Base-by-base conservation (phyloP, 2,797 vertebrate species). In the Mastacembelus armatus region DNA sequence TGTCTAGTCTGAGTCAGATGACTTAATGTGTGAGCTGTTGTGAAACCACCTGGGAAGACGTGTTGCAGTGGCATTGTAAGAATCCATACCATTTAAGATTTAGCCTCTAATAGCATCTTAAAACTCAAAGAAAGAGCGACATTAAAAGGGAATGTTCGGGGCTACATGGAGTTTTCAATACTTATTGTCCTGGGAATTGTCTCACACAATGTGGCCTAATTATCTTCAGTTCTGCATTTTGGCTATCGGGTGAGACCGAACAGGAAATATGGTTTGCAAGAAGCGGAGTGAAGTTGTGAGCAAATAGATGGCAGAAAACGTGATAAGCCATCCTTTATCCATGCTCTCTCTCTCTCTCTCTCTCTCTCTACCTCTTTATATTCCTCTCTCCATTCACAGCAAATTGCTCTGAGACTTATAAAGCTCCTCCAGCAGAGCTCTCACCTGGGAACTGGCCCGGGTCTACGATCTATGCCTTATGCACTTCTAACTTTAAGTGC, bases 321-420 rank as follows among this genome's bases (percentile, higher is more conserved):
- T 21, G 22, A 58, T 66, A 74, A 84, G 66, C 66, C 78, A 71
- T 87, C 58, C 72, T 81, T 88, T 87, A 86, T 89, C 74, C 69
- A 43, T 42, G 47, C 59, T 44, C 18, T 22, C 2, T 11, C 27
- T 33, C 40, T 15, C 59, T 33, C 38, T 12, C 18, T 47, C 66
- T 33, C 40, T 15, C 59, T 33, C 38, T 12, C 18, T 47, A 66
- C 69, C 55, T 74, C 70, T 85, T 86, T 79, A 77, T 83, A 85
- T 87, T 85, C 70, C 56, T 80, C 74, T 78, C 86, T 85, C 73
- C 59, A 80, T 88, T 89, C 85, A 75, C 80, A 83, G 89, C 83
- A 93, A 93, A 94, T 94, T 94, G 92, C 90, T 93, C 79, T 87
- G 91, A 93, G 92, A 92, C 88, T 90, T 89, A 71, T 76, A 88